A percentile compares a stretch with the other conserved stretches of the same genome.
These are phyloP conservation scores for Brachionus manjavacas DNA, from an alignment of 1,140 invertebrate genomes.

Conservation along the genomic window DNA sequence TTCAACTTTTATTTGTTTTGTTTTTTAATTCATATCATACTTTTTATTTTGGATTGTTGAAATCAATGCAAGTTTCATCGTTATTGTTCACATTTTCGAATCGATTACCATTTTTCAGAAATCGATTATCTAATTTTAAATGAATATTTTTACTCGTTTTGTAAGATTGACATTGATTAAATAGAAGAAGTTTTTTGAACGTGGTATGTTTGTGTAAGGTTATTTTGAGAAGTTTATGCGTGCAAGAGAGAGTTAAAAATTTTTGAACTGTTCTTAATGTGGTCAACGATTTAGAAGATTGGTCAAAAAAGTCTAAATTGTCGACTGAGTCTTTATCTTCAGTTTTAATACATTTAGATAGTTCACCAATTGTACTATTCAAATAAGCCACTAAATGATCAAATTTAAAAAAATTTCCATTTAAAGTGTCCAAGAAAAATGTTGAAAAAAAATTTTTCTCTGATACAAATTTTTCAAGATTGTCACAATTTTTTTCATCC, in stretches of 20 bases:
- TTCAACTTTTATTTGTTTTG: too few relatives aligned
- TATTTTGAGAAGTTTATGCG: neutral
- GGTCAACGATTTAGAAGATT: neutral
- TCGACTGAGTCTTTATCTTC: neutral
- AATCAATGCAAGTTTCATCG: neutral
- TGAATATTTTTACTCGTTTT: neutral
- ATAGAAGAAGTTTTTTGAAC: slow-evolving; percentile 9
- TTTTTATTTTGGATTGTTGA: neutral
- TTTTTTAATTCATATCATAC: neutral
- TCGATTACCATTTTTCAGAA: neutral
- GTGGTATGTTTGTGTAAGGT: neutral
- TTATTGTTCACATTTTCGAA: neutral
- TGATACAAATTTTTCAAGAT: neutral
- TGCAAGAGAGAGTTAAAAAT: neutral
- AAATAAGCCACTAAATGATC: slow-evolving; percentile 16
- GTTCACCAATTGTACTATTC: neutral
- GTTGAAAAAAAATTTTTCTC: slow-evolving; percentile 1
- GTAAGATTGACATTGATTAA: neutral
- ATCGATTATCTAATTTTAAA: neutral
- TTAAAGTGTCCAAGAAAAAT: slow-evolving; percentile 14
- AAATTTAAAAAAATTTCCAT: slow-evolving; percentile 34
- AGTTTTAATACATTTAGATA: neutral
- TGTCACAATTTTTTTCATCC: neutral
- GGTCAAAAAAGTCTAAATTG: neutral
- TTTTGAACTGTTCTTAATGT: neutral